These are phyloP conservation scores for Standfussiana lucernea DNA, from an alignment of 2,888 invertebrate species.

Conservation along the genomic window DNA sequence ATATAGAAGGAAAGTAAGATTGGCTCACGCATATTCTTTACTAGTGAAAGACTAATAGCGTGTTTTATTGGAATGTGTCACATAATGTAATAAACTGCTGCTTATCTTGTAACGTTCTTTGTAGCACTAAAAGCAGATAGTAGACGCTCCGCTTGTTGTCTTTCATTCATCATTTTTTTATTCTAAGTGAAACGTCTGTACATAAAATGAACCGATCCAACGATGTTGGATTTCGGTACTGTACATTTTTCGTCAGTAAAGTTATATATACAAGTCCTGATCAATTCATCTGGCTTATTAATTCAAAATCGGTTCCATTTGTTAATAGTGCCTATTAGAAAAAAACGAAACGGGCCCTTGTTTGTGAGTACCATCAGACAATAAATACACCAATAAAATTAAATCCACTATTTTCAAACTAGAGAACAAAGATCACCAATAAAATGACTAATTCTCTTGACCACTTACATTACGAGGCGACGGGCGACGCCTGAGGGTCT, in stretches of 20 bases:
- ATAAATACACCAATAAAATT: neutral
- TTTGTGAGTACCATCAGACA: neutral
- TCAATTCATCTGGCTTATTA: neutral
- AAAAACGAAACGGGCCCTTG: neutral
- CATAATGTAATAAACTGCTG: neutral
- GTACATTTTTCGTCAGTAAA: neutral
- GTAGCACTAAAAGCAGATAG: neutral
- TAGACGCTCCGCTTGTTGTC: neutral
- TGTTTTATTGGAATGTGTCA: neutral
- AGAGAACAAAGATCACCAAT: neutral
- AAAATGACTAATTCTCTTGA: neutral
- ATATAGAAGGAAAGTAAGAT: neutral
- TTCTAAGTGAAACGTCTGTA: neutral
- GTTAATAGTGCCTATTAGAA: neutral
- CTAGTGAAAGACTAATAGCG: neutral
- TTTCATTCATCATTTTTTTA: neutral
- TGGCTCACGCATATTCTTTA: neutral
- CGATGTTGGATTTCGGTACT: neutral
- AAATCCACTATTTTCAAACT: neutral
- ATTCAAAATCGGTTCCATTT: neutral
- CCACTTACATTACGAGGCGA: constrained; percentile 27
- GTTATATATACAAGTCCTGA: neutral
- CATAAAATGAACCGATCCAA: neutral
- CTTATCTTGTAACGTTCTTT: neutral
- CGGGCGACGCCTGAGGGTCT: constrained; percentile 72